Conservation (phyloP, 2,797 vertebrate species). For the Sebastes reedi region DNA sequence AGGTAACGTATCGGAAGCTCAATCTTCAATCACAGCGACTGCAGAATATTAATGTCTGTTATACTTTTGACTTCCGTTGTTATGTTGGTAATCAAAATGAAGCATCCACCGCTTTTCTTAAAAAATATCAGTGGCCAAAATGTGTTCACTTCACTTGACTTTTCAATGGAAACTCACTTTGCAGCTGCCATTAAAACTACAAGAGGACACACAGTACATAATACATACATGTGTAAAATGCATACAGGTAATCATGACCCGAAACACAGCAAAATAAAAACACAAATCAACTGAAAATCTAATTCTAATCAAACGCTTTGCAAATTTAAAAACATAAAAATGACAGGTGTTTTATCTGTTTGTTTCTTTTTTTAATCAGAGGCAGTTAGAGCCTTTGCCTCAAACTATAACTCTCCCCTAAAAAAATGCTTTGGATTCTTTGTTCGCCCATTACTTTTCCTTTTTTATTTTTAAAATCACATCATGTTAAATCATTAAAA, state of each 20-base stretch:
- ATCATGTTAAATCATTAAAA: background rate
- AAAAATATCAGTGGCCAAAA: background rate
- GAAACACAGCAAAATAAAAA: background rate
- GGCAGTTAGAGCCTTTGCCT: no score
- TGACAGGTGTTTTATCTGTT: no score
- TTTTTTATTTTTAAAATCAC: background rate
- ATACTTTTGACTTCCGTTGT: background rate
- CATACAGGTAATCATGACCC: background rate
- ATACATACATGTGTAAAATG: background rate
- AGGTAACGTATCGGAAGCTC: background rate
- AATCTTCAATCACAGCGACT: background rate
- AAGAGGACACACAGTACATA: background rate
- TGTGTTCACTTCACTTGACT: background rate
- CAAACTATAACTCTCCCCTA: no score
- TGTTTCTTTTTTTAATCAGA: no score
- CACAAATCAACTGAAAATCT: background rate
- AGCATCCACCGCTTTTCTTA: background rate
- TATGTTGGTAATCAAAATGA: background rate
- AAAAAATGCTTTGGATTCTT: background rate
- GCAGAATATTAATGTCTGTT: background rate
- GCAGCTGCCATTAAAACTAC: background rate
- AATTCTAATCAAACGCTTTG: background rate
- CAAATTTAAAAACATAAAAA: background rate
- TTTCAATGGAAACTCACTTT: background rate
- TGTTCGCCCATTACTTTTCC: background rate